Percentiles rank a stretch among this genome's conserved stretches.
Conservation (phyloP, 2,888 invertebrate species). For the Incurvaria masculella region DNA sequence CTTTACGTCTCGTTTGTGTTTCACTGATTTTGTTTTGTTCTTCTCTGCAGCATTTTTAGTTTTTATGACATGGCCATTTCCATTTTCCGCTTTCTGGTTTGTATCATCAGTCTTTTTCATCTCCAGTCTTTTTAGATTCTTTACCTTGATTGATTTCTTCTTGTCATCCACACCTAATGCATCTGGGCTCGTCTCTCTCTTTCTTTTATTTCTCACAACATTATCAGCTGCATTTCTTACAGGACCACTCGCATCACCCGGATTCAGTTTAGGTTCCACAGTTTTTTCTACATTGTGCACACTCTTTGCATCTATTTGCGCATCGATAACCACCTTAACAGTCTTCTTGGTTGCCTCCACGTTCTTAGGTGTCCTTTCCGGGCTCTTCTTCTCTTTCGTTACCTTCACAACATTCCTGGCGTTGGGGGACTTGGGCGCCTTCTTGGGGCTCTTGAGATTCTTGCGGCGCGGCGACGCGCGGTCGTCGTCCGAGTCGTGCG, state of each 20-base stretch:
- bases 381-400: conserved; percentile 40
- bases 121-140: background rate
- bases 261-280: too few relatives aligned
- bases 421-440: conserved; percentile 39
- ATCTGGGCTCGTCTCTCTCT: background rate
- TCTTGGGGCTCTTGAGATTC: conserved; percentile 30
- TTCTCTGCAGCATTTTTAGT: too few relatives aligned
- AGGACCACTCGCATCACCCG: too few relatives aligned
- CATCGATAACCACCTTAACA: conserved; percentile 1
- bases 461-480: conserved; percentile 25
- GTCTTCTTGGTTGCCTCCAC: conserved; percentile 7
- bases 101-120: background rate
- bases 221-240: too few relatives aligned
- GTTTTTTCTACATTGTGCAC: too few relatives aligned
- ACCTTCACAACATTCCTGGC: conserved; percentile 36
- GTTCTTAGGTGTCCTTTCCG: conserved; percentile 19
- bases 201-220: background rate
- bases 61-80: background rate
- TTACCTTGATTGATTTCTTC: background rate
- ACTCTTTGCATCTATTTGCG: background rate
- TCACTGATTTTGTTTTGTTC: too few relatives aligned
- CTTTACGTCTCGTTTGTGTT: conserved; percentile 2
- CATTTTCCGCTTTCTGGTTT: background rate
- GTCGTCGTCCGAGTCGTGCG: conserved; percentile 37
- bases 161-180: background rate